Evolutionary conservation across 1,140 invertebrate species (phyloP).

Genomic region (Ladona fulva): DNA sequence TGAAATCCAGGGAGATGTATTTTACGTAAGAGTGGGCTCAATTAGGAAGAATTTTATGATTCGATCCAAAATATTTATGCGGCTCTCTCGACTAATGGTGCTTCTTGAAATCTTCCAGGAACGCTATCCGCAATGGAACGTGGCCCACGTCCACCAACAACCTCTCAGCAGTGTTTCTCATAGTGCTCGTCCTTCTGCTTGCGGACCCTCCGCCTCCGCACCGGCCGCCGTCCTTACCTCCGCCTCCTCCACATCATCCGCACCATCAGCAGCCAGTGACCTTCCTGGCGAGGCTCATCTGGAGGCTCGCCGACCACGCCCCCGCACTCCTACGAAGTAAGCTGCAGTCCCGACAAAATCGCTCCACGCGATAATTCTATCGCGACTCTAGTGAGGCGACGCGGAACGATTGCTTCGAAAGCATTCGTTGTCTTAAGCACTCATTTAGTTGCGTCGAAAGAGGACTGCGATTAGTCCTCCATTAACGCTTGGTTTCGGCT

Average conservation of each 20-base stretch:
- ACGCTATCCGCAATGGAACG: constrained; percentile 39
- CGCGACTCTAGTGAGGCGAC: too few species aligned
- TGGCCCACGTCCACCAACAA: constrained; percentile 43
- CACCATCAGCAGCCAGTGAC: neutral
- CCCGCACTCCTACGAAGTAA: neutral
- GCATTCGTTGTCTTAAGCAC: too few species aligned
- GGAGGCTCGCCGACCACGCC: neutral
- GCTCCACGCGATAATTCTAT: too few species aligned
- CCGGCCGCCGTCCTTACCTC: neutral
- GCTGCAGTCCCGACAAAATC: neutral
- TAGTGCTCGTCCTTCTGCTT: constrained; percentile 30
- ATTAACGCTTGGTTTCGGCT: too few species aligned
- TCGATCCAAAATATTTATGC: too few species aligned
- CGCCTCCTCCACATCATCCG: neutral
- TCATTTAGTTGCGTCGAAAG: too few species aligned
- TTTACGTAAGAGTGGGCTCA: too few species aligned
- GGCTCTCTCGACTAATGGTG: too few species aligned
- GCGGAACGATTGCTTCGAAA: too few species aligned
- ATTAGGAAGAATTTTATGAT: too few species aligned
- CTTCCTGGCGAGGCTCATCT: neutral
- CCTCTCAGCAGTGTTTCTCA: constrained; percentile 31
- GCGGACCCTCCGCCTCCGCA: constrained; percentile 26
- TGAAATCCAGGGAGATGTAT: too few species aligned
- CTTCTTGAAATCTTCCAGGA: constrained; percentile 30
- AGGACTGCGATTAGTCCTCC: too few species aligned